Evolutionary conservation across 2,797 vertebrate species (phyloP), one percentile per base, ranked within the genome.

Genomic region (Champsocephalus esox): DNA sequence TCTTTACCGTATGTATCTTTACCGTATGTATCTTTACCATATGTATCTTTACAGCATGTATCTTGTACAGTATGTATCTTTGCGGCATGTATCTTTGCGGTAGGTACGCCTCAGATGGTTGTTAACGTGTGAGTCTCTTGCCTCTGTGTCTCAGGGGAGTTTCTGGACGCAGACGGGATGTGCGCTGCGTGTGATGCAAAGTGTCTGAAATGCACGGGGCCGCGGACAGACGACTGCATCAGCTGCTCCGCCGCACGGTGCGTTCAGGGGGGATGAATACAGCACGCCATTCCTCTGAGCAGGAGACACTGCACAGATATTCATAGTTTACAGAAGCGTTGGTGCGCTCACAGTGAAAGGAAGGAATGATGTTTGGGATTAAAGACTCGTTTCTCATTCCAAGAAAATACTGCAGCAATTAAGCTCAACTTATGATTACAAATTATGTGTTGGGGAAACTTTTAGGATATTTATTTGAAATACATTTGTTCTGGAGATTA

Each of bases 201-300:
- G 0, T 99, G 98, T 90, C 84, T 93, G 84, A 96, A 92, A 82
- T 99, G 98, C 88, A 89, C 82, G 50, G 98, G 97, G 34, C 96
- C 96, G 5, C 85, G 79, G 32, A 70, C 4, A 2, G 77, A 94
- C 61, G 93, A 96, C 69, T 99, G 97, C 88, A 94, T 96, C 80
- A 91, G 88, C 90, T 99, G 97, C 71, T 77, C 51, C 1, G 9
- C 56, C 46, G 91, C 94, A 84, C 93, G 93, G 98, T 97, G 89
- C 93, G 90, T 51, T 57, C 52, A 34, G 48, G 58, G 56, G 61
- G 28, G 60, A 78, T 46, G 1, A 66, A 71, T 32, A 11, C 43
- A 44, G 75, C 62, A 28, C 5, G 3, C 28, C 50, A 5, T 72
- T 74, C 63, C 49, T 70, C 43, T 34, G 21, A 52, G 48, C 13